Evolutionary conservation across 2,888 invertebrate species (phyloP), one percentile per base, ranked within the genome.

Genomic region (Lydus trimaculatus): DNA sequence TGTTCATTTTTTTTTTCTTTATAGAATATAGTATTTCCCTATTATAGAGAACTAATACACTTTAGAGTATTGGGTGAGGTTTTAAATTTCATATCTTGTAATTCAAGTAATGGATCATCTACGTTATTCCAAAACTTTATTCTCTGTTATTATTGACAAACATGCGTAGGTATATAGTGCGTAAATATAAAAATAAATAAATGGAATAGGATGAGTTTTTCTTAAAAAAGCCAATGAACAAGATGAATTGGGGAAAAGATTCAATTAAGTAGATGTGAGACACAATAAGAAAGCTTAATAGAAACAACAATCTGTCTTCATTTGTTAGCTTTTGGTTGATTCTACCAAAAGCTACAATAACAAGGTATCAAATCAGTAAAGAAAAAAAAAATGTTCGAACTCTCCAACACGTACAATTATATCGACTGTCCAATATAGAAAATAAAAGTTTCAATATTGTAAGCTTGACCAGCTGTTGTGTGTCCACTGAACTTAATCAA

Each of bases 291-390:
- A 72, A 73, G 73, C 79, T 78, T 81, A 82, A 81, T 82, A 81
- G 80, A 78, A 79, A 77, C 73, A 71, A 77, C 81, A 78, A 83
- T 83, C 83, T 80, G 80, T 83, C 83, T 83, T 84, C 84, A 79
- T 83, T 83, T 77, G 79, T 81, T 81, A 81, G 76, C 76, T 79
- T 65, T 67, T 60, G 36, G 70, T 59, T 61, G 68, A 68, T 63
- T 63, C 64, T 67, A 65, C 58, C 48, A 62, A 48, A 48, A 48
- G 64, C 43, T 63, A 31, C 36, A 23, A 8, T 28, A 60, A 63
- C n/a, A 31, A 67, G 15, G 31, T 23, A 25, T 25, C 36, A 48
- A 2, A 58, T 17, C 31, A 31, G 8, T 15, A 39, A 33, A 33
- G 3, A 43, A 43, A 43, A 13, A 36, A 36, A 36, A 36, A 9